phyloP scores from a whole-genome alignment of 53 echinoderm and acorn worm species.

The Luidia sarsii region DNA sequence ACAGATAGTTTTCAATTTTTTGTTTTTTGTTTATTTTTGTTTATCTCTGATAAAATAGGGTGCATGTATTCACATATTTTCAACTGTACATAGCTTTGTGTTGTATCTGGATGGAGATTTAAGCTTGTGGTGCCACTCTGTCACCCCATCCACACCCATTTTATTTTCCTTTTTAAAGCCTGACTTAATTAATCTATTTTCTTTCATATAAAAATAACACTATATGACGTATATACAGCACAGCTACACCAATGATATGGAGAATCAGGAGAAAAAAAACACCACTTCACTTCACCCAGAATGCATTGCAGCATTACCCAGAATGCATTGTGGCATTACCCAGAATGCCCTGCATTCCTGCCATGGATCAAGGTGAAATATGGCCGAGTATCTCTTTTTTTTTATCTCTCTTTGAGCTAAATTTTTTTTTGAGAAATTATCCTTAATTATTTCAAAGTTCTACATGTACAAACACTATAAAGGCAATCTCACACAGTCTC shows the following conservation, averaged over 20 bases:
- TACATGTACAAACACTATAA: slow-evolving; percentile 56
- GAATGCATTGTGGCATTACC: slow-evolving; percentile 42
- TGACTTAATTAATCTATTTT: slow-evolving; percentile 34
- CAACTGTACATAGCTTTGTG: slow-evolving; percentile 48
- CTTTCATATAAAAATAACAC: slow-evolving; percentile 81
- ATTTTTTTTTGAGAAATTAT: slow-evolving; percentile 17
- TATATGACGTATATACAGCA: slow-evolving; percentile 67
- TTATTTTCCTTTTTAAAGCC: slow-evolving; percentile 25
- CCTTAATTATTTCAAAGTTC: slow-evolving; percentile 16
- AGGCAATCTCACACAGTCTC: slow-evolving; percentile 42
- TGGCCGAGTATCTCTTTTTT: background rate
- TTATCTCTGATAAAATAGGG: slow-evolving; percentile 62
- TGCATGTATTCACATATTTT: slow-evolving; percentile 58
- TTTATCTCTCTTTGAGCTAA: no score
- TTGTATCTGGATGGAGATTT: slow-evolving; percentile 30
- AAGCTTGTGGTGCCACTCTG: background rate
- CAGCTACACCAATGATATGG: slow-evolving; percentile 51
- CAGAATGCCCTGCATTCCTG: slow-evolving; percentile 30
- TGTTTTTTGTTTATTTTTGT: slow-evolving; percentile 11
- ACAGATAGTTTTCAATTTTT: slow-evolving; percentile 47
- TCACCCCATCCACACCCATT: slow-evolving; percentile 39
- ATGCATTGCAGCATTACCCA: slow-evolving; percentile 39
- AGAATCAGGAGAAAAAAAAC: slow-evolving; percentile 16
- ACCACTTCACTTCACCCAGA: slow-evolving; percentile 18
- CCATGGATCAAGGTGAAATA: slow-evolving; percentile 49